Percentiles rank a stretch among this genome's conserved stretches.
Evolutionary conservation across 2,888 invertebrate species (phyloP).

Genomic region (Ypsolopha sequella): DNA sequence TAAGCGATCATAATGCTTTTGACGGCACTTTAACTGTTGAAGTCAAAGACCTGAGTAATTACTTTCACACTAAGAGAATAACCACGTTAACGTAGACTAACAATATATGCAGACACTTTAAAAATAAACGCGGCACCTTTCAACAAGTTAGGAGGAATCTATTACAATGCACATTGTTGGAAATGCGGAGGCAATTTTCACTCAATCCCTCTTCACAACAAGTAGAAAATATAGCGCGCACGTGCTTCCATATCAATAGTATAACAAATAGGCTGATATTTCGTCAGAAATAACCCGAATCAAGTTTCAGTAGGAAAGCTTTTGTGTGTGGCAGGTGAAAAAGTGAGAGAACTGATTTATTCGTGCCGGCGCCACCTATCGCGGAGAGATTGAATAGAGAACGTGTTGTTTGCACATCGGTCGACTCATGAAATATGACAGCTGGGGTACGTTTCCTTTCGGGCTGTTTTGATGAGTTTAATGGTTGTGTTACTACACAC

Average conservation of each 20-base stretch:
- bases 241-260: constrained; percentile 66
- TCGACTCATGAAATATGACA: constrained; percentile 61
- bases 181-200: constrained; percentile 53
- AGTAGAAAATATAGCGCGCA: constrained; percentile 64
- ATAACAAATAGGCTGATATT: constrained; percentile 70
- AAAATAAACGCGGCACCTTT: not conserved
- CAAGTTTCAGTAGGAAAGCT: constrained; percentile 67
- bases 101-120: not conserved
- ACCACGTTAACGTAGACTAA: not conserved
- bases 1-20: not conserved
- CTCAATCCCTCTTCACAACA: constrained; percentile 64
- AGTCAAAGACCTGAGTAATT: constrained; percentile 2
- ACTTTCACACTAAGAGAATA: not conserved
- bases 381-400: constrained; percentile 62
- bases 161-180: constrained; percentile 61
- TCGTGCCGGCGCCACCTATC: constrained; percentile 64
- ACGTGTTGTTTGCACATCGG: constrained; percentile 67
- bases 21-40: not conserved
- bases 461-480: not conserved
- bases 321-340: constrained; percentile 71
- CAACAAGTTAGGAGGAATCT: constrained; percentile 1
- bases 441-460: constrained; percentile 11
- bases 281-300: constrained; percentile 70
- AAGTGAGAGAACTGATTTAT: constrained; percentile 68
- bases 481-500: too few relatives aligned